Conservation (phyloP, 2,797 vertebrate species). For the Paramormyrops hopkinsi region DNA sequence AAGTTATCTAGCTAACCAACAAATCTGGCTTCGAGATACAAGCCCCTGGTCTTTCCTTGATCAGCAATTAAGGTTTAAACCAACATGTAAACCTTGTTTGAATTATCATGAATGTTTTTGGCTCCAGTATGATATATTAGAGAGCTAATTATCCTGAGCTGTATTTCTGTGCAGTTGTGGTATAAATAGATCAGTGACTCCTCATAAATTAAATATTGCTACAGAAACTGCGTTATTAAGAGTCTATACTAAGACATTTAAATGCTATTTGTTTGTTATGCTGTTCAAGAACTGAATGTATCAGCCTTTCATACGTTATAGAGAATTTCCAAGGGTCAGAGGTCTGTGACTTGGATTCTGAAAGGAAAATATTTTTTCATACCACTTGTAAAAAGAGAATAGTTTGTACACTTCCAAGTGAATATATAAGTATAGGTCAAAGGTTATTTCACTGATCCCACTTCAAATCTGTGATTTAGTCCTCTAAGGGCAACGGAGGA, state of each 20-base stretch:
- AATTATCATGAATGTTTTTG: slow-evolving; percentile 8
- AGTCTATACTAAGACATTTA: slow-evolving; percentile 32
- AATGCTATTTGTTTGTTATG: slow-evolving; percentile 62
- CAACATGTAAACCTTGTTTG: not conserved
- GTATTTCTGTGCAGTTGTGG: slow-evolving; percentile 47
- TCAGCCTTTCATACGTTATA: slow-evolving; percentile 50
- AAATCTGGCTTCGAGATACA: not conserved
- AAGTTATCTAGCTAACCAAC: not conserved
- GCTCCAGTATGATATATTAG: slow-evolving; percentile 1
- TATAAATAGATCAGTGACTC: slow-evolving; percentile 63
- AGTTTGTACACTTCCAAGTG: slow-evolving; percentile 49
- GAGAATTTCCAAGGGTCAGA: slow-evolving; percentile 47
- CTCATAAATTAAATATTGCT: slow-evolving; percentile 54
- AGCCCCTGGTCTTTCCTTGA: not conserved
- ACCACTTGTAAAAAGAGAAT: slow-evolving; percentile 49
- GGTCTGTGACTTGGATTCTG: slow-evolving; percentile 57
- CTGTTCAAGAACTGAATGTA: slow-evolving; percentile 71
- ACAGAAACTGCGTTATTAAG: slow-evolving; percentile 47
- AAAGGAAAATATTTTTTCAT: slow-evolving; percentile 61
- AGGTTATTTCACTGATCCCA: slow-evolving; percentile 17
- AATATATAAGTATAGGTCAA: slow-evolving; percentile 29
- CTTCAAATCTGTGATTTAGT: slow-evolving; percentile 12
- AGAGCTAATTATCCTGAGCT: slow-evolving; percentile 24
- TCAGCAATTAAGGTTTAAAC: slow-evolving; percentile 6
- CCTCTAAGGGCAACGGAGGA: not conserved